A percentile compares a stretch with the other conserved stretches of the same genome.
Evolutionary conservation across 2,888 invertebrate species (phyloP).

Genomic region (Heliconius aoede): DNA sequence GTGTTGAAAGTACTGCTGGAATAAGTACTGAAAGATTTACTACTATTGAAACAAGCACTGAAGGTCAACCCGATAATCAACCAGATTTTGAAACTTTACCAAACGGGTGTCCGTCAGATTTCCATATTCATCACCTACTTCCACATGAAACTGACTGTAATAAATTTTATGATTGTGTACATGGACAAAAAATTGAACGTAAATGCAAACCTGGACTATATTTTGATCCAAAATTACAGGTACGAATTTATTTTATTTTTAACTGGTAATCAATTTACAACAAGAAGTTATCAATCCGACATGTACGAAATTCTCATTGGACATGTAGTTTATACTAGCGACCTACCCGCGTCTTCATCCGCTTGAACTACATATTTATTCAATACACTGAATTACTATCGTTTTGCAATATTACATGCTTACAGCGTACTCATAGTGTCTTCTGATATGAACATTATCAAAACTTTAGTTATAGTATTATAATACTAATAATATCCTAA

Average conservation of each 20-base stretch:
- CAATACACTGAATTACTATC: no score
- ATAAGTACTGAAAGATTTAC: neutral
- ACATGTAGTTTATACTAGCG: no score
- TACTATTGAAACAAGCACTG: neutral
- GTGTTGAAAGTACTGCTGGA: neutral
- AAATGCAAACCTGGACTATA: conserved; percentile 55
- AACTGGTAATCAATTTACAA: no score
- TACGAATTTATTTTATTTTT: conserved; percentile 38
- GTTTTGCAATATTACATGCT: no score
- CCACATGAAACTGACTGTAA: conserved; percentile 65
- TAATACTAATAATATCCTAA: no score
- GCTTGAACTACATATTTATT: no score
- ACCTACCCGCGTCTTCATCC: no score
- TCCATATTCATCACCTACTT: conserved; percentile 44
- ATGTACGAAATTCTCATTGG: no score
- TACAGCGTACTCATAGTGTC: no score
- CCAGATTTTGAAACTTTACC: conserved; percentile 19
- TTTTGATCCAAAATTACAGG: conserved; percentile 61
- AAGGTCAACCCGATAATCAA: neutral
- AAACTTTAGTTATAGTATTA: no score
- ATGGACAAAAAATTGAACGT: conserved; percentile 55
- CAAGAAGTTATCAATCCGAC: no score
- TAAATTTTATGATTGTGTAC: conserved; percentile 65
- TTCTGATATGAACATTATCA: no score
- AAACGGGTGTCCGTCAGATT: conserved; percentile 41